Evolutionary conservation across 2,113 vertebrate genomes (phyloP).

Genomic region (Tragelaphus scriptus): DNA sequence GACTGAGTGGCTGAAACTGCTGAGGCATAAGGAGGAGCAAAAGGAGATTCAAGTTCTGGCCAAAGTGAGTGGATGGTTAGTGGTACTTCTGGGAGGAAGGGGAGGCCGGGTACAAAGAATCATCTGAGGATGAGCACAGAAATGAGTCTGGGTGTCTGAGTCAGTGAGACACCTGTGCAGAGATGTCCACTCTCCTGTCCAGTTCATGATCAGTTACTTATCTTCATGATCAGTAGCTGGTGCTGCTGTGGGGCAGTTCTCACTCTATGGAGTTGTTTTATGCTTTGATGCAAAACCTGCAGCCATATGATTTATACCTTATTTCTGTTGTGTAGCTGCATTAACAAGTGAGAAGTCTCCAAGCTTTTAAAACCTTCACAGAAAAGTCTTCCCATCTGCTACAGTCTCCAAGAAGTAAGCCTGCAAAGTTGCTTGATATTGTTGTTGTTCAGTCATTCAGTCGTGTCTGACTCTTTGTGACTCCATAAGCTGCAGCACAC

Average conservation of each 20-base stretch:
- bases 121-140: neutral
- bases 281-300: neutral
- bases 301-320: neutral
- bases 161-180: neutral
- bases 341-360: neutral
- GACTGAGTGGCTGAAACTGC: neutral
- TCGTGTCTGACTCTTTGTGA: neutral
- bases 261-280: neutral
- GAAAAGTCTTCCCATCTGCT: neutral
- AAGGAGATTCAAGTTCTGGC: neutral
- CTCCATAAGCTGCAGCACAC: neutral
- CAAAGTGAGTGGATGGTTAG: neutral
- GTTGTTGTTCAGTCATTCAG: neutral
- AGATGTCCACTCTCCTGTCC: neutral
- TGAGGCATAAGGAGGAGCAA: neutral
- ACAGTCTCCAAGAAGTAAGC: neutral
- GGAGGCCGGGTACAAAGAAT: too few relatives aligned
- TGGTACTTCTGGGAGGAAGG: neutral
- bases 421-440: neutral
- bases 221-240: neutral
- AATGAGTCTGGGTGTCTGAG: neutral
- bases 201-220: neutral
- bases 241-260: rapidly evolving
- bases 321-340: neutral
- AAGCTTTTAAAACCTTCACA: neutral